Base-by-base conservation (phyloP, 2,888 invertebrate genomes). In the Octonoba sinensis region DNA sequence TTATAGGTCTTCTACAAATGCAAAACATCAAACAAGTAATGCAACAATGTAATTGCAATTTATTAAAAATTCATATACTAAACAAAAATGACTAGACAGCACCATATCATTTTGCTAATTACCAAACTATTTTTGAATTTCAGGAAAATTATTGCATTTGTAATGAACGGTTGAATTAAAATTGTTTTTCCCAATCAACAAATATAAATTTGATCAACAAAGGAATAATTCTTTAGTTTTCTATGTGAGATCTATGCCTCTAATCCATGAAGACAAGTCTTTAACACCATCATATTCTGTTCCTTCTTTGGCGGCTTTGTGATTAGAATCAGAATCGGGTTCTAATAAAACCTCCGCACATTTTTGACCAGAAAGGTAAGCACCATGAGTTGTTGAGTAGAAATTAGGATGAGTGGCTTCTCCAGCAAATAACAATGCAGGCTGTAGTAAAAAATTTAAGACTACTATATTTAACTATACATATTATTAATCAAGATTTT, bases 381-480 rank as follows among this genome's bases (percentile, higher is more conserved):
- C 97, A 65, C 97, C 97, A 88, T 97, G 97, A 49, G 95, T 96
- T 1, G 97, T 97, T 66, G 96, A 97, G 89, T 97, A 97, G 89
- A 96, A 97, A 88, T 92, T 94, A 87, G 94, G 93, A 90, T 97
- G 97, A 59, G 96, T 96, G 87, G 97, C 97, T 90, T 97, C 97
- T 82, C 97, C 97, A 86, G 96, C 97, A 90, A 97, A 97, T 87
- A 95, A 90, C 86, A 96, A 89, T 51, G 92, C 92, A 86, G 95
- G 95, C 95, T 96, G 89, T 67, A 75, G 75, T 24, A 36, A 3
- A 24, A 62, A 56, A 51, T 18, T 20, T 65, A 47, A 16, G n/a
- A 12, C 8, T 60, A 60, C 18, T 20, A 60, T 54, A 16, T 18
- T 54, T 15, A 4, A 8, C 6, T 36, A 36, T 36, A 11, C 6